phyloP scores from a whole-genome alignment of 2,888 invertebrate genomes.

The Ectemnius cavifrons region DNA sequence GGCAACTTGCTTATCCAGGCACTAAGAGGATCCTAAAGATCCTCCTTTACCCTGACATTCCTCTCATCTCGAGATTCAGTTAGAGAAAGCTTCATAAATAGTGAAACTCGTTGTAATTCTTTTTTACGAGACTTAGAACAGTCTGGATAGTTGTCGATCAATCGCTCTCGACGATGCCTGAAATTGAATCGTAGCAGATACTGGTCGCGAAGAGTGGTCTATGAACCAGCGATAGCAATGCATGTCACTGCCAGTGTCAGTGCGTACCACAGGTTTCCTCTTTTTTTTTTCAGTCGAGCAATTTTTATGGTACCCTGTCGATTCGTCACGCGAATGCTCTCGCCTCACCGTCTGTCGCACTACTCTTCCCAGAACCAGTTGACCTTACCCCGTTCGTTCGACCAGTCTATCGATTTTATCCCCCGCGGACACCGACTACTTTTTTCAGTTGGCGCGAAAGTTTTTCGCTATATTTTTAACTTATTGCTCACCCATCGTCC shows the following conservation, averaged over 20 bases:
- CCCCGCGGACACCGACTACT: background rate
- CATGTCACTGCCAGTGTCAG: slow-evolving; percentile 20
- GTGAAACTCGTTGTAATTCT: too few species aligned
- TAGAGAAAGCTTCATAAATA: background rate
- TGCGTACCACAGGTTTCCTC: slow-evolving; percentile 18
- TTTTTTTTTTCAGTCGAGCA: slow-evolving; percentile 33
- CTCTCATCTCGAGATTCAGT: background rate
- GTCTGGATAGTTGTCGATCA: slow-evolving; percentile 31
- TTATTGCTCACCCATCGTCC: background rate
- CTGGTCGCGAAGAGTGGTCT: slow-evolving; percentile 32
- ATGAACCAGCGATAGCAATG: background rate
- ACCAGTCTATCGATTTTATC: background rate
- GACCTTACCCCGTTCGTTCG: slow-evolving; percentile 2
- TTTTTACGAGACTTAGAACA: too few species aligned
- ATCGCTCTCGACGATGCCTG: slow-evolving; percentile 50
- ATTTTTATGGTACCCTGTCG: slow-evolving; percentile 54
- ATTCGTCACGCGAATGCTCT: slow-evolving; percentile 49
- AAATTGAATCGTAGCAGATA: slow-evolving; percentile 58
- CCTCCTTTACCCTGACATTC: background rate
- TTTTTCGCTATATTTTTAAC: background rate
- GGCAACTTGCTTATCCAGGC: slow-evolving; percentile 24
- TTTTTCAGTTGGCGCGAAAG: background rate
- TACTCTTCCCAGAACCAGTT: slow-evolving; percentile 29
- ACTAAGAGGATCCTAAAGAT: background rate
- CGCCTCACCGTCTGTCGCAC: slow-evolving; percentile 28